phyloP scores from a whole-genome alignment of 1,140 invertebrate species.

The Marisa cornuarietis region DNA sequence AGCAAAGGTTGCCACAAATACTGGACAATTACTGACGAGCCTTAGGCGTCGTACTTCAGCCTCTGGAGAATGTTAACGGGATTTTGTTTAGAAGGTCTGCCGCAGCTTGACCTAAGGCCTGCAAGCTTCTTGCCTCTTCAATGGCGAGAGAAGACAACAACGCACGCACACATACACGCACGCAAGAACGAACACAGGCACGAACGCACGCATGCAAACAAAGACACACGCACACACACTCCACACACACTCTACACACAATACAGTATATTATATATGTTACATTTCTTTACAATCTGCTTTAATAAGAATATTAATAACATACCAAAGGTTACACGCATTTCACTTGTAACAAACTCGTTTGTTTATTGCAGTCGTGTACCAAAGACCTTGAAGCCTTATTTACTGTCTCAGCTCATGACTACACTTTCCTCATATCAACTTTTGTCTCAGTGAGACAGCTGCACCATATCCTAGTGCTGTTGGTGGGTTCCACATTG shows the following conservation, averaged over 20 bases:
- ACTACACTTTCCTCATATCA: no score
- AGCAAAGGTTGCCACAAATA: no score
- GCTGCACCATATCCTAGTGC: no score
- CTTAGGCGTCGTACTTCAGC: no score
- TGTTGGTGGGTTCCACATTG: no score
- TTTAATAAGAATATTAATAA: neutral
- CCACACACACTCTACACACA: neutral
- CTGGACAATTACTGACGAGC: neutral
- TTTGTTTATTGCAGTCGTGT: neutral
- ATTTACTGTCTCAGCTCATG: neutral
- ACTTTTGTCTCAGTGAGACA: no score
- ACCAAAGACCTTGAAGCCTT: neutral
- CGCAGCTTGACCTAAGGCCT: neutral
- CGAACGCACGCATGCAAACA: neutral
- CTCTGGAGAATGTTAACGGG: no score
- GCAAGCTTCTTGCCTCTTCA: neutral
- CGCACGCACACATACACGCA: slow-evolving; percentile 13
- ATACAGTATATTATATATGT: neutral
- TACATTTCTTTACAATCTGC: neutral
- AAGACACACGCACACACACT: neutral
- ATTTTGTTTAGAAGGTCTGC: neutral
- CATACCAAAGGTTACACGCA: no score
- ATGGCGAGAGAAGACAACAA: neutral
- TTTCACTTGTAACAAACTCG: neutral
- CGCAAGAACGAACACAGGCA: neutral